Percentiles rank a stretch among this genome's conserved stretches.
phyloP scores from a whole-genome alignment of 2,113 vertebrate genomes.

The Xenopus tropicalis region DNA sequence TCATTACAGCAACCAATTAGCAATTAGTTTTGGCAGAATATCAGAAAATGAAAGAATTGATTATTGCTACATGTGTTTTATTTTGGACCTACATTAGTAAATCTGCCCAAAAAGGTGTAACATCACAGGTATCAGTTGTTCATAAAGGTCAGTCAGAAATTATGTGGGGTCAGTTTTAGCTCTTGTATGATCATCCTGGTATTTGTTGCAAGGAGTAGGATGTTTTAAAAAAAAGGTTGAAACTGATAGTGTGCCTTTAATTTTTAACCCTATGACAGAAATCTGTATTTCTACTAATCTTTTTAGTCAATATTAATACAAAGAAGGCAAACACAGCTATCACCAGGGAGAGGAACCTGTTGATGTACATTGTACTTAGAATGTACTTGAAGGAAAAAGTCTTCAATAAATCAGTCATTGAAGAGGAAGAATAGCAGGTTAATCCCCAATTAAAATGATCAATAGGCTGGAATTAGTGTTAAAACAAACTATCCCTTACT shows the following conservation, averaged over 20 bases:
- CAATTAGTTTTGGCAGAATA: no score
- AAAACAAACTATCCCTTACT: constrained; percentile 14
- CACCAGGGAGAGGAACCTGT: constrained; percentile 6
- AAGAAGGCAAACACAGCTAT: constrained; percentile 23
- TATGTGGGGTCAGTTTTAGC: no score
- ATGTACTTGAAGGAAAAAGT: constrained; percentile 42
- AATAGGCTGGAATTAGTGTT: constrained; percentile 50
- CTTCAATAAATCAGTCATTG: constrained; percentile 54
- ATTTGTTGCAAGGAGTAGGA: no score
- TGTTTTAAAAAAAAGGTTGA: no score
- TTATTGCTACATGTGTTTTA: no score
- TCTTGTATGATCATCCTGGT: no score
- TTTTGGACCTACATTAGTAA: no score
- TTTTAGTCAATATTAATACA: constrained; percentile 17
- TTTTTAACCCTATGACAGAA: constrained; percentile 5
- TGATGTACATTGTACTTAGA: constrained; percentile 39
- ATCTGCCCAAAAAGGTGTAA: no score
- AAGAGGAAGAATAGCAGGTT: constrained; percentile 55
- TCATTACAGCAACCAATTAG: no score
- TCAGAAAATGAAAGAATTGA: no score
- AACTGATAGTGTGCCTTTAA: background rate
- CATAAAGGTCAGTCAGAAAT: no score
- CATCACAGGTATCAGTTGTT: no score
- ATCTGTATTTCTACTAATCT: constrained; percentile 21
- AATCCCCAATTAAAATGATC: constrained; percentile 61